Conservation (phyloP, 2,113 vertebrate genomes). For the Zapornia atra region DNA sequence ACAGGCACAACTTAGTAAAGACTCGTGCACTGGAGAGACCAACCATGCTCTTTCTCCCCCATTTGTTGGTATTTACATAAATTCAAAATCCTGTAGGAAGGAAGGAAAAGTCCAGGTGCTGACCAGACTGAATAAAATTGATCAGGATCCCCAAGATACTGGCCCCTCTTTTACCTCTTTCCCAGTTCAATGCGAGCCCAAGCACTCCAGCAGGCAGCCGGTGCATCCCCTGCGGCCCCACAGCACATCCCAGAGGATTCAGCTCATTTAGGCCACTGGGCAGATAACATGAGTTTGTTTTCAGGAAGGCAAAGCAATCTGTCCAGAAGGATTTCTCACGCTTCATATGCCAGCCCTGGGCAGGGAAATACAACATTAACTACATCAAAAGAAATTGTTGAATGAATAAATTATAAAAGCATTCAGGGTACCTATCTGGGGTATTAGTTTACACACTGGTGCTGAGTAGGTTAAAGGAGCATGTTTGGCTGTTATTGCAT, state of each 20-base stretch:
- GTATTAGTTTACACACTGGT: conserved; percentile 38
- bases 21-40: not conserved
- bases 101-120: not conserved
- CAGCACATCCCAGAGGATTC: not conserved
- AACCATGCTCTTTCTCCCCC: accelerated
- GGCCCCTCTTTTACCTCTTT: not conserved
- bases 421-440: conserved; percentile 47
- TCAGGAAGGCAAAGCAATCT: conserved; percentile 59
- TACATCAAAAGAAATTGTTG: conserved; percentile 53
- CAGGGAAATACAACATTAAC: conserved; percentile 66
- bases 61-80: not conserved
- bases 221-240: not conserved
- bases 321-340: conserved; percentile 71
- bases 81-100: not conserved
- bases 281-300: conserved; percentile 60
- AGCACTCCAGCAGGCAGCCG: not conserved
- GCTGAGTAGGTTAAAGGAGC: conserved; percentile 58
- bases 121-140: not conserved
- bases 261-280: conserved; percentile 34
- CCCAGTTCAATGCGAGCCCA: not conserved
- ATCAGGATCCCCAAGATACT: not conserved
- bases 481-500: conserved; percentile 45
- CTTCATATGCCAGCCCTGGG: conserved; percentile 36
- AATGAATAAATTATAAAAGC: conserved; percentile 75
- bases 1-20: not conserved